These are phyloP conservation scores for Tetramorium parvispinum DNA, from an alignment of 1,140 invertebrate genomes.

Conservation along the genomic window DNA sequence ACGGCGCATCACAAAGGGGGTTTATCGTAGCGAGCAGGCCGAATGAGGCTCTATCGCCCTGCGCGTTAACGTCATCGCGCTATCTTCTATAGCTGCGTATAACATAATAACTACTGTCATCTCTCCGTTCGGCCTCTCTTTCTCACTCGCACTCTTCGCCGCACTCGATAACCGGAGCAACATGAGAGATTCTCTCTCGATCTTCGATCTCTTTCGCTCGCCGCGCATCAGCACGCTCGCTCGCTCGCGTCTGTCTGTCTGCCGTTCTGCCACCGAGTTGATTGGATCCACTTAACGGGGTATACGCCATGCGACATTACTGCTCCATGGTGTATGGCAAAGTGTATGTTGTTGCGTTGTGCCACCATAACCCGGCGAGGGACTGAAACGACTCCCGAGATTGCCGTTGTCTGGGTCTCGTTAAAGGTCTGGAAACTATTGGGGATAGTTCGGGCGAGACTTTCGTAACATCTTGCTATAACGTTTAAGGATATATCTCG, in stretches of 20 bases:
- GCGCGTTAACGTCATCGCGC: constrained; percentile 75
- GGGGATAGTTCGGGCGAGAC: constrained; percentile 48
- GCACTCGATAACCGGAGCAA: constrained; percentile 43
- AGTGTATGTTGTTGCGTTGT: constrained; percentile 76
- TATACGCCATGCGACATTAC: constrained; percentile 83
- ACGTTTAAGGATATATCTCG: constrained; percentile 59
- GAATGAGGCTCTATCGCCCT: constrained; percentile 76
- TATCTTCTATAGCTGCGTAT: constrained; percentile 74
- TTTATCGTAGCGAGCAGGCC: constrained; percentile 75
- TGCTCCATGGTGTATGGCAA: constrained; percentile 83
- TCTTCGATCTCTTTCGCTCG: constrained; percentile 53
- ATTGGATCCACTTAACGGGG: constrained; percentile 85
- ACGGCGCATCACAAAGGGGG: constrained; percentile 80
- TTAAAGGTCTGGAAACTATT: constrained; percentile 64
- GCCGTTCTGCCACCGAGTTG: constrained; percentile 80
- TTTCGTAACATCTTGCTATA: constrained; percentile 66
- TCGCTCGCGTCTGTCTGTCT: constrained; percentile 68
- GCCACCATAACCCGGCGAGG: constrained; percentile 74
- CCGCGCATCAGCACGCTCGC: constrained; percentile 23
- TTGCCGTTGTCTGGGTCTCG: constrained; percentile 67
- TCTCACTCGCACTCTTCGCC: constrained; percentile 56
- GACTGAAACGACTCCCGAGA: constrained; percentile 67
- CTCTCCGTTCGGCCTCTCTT: constrained; percentile 50
- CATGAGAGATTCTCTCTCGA: constrained; percentile 10
- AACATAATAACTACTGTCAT: constrained; percentile 76